Base-by-base conservation (phyloP, 2,888 invertebrate species). In the Eurytoma californica region DNA sequence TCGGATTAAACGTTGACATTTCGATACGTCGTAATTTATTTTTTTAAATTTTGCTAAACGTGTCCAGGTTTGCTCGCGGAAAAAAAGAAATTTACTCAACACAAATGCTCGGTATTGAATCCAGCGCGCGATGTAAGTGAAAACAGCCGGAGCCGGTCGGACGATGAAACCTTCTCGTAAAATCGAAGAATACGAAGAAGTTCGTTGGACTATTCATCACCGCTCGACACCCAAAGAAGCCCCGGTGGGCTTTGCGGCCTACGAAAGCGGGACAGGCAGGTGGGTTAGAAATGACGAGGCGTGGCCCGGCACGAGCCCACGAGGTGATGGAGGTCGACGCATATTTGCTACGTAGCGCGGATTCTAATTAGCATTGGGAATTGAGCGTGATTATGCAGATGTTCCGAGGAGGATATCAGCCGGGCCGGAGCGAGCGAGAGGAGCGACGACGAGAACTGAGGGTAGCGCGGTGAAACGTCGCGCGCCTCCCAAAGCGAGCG, bases 301-400 rank as follows among this genome's bases (percentile, higher is more conserved):
- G 80, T 81, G 81, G 75, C 66, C 67, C 55, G 70, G 76, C 20
- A 60, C 83, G 79, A 67, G 69, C n/a, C 73, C 67, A 77, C 47
- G 82, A 84, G 84, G 83, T 87, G 85, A 87, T 80, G 85, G 85
- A 85, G 87, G 86, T 86, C 83, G 86, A 87, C 86, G 86, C 83
- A 85, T 86, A 87, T 85, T 86, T 84, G 87, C 85, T 83, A 84
- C 84, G 84, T 85, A 84, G 86, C 85, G 83, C 83, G 85, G 85
- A 85, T 85, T 87, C 87, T 89, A 88, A 89, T 89, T 89, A 89
- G 89, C 89, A 88, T 88, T 86, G 87, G 88, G 87, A 88, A 88
- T 88, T 87, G 85, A 84, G 86, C 86, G 86, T 86, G 87, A 89
- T 89, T 89, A 88, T 89, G 88, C 87, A 88, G 86, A 89, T 86